Conservation (phyloP, 2,113 vertebrate genomes). For the Paradoxurus hermaphroditus region DNA sequence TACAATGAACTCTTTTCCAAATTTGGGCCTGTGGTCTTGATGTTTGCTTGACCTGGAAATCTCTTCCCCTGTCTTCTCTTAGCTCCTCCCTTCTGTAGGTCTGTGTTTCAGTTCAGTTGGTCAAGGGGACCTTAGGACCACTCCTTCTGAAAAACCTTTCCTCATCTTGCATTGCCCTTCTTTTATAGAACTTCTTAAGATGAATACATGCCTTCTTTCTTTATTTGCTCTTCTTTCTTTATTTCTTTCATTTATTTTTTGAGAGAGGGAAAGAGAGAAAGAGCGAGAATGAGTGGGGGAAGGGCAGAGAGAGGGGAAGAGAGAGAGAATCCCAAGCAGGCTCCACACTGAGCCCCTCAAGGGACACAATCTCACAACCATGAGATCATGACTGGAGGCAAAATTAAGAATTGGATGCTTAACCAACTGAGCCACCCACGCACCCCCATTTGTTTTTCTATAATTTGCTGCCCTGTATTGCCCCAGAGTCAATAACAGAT, state of each 20-base stretch:
- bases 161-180: background rate
- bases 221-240: background rate
- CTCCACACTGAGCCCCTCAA: too few relatives aligned
- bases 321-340: too few relatives aligned
- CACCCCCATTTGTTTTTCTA: background rate
- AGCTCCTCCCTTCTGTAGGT: background rate
- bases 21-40: background rate
- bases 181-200: background rate
- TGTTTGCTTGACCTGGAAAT: background rate
- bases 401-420: too few relatives aligned
- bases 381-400: too few relatives aligned
- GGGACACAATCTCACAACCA: too few relatives aligned
- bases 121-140: background rate
- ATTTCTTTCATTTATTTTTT: too few relatives aligned
- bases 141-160: background rate
- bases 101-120: background rate
- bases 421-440: too few relatives aligned
- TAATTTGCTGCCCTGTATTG: background rate
- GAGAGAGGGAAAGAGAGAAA: too few relatives aligned
- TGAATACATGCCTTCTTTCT: background rate
- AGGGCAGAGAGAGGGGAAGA: too few relatives aligned
- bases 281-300: too few relatives aligned
- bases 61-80: background rate
- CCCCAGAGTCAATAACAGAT: background rate
- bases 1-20: background rate